These are phyloP conservation scores for Hormiphora californensis DNA, from an alignment of 37 sponge, comb jelly and placozoan species.

Conservation along the genomic window DNA sequence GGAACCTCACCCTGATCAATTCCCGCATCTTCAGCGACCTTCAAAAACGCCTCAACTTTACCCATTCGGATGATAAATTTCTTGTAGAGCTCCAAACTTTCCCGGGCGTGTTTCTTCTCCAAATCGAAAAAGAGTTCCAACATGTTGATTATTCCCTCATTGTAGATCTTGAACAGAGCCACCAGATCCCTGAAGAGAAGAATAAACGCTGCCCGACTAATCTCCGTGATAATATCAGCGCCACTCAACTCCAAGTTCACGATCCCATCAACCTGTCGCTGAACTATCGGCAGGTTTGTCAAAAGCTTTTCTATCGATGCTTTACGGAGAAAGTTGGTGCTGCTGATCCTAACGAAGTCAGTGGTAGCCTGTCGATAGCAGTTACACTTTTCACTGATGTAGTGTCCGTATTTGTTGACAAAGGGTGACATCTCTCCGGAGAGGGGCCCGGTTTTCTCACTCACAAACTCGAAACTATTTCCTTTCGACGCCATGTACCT, in stretches of 20 bases:
- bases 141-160: slow-evolving; percentile 53
- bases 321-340: slow-evolving; percentile 9
- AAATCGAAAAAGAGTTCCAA: slow-evolving; percentile 69
- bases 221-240: slow-evolving; percentile 33
- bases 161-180: slow-evolving; percentile 38
- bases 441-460: slow-evolving; percentile 26
- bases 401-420: slow-evolving; percentile 41
- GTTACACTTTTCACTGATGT: slow-evolving; percentile 41
- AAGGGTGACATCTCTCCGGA: slow-evolving; percentile 33
- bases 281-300: slow-evolving; percentile 14
- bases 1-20: slow-evolving; percentile 65
- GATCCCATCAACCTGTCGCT: slow-evolving; percentile 43
- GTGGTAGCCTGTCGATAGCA: slow-evolving; percentile 43
- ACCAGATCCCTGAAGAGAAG: slow-evolving; percentile 23
- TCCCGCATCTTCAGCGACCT: slow-evolving; percentile 74
- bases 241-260: slow-evolving; percentile 21
- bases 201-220: slow-evolving; percentile 1
- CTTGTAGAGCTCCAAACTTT: slow-evolving; percentile 67
- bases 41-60: slow-evolving; percentile 61
- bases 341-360: neutral
- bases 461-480: slow-evolving; percentile 49
- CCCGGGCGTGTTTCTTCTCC: slow-evolving; percentile 76
- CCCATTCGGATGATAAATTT: slow-evolving; percentile 71
- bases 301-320: slow-evolving; percentile 21
- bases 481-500: slow-evolving; percentile 50